These are phyloP conservation scores for Anastrepha obliqua DNA, from an alignment of 1,140 invertebrate species.

Conservation along the genomic window DNA sequence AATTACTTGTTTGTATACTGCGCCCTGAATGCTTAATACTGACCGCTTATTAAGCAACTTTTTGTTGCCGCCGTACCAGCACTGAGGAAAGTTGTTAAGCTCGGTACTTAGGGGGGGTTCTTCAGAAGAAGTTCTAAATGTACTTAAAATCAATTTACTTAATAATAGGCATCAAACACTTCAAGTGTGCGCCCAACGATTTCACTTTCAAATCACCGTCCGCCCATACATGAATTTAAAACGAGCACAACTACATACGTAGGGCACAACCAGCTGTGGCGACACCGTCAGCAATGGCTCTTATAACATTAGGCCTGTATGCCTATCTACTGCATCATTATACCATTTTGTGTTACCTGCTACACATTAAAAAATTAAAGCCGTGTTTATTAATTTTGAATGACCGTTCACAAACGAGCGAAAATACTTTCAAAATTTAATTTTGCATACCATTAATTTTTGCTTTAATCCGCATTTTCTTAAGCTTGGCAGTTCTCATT, in stretches of 20 bases:
- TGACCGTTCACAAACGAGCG: no score
- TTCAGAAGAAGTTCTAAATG: slow-evolving; percentile 14
- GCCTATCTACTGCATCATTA: no score
- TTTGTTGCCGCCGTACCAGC: background rate
- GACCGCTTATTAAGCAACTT: background rate
- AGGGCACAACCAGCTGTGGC: background rate
- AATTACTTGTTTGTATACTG: no score
- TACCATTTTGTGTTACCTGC: no score
- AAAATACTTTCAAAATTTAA: no score
- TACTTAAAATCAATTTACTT: slow-evolving; percentile 74
- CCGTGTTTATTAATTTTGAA: no score
- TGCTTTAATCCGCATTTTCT: no score
- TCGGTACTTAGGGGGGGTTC: slow-evolving; percentile 4
- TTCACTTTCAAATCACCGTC: slow-evolving; percentile 46
- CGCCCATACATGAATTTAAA: background rate
- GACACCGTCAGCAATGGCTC: background rate
- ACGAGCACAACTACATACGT: slow-evolving; percentile 18
- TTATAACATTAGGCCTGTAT: background rate
- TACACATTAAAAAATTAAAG: no score
- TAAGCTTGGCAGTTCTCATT: no score
- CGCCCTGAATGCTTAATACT: background rate
- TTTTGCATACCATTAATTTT: no score
- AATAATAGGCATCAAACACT: slow-evolving; percentile 71
- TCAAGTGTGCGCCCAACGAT: slow-evolving; percentile 59
- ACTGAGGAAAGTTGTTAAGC: background rate